phyloP scores from a whole-genome alignment of 2,113 vertebrate genomes.

The Echinops telfairi region DNA sequence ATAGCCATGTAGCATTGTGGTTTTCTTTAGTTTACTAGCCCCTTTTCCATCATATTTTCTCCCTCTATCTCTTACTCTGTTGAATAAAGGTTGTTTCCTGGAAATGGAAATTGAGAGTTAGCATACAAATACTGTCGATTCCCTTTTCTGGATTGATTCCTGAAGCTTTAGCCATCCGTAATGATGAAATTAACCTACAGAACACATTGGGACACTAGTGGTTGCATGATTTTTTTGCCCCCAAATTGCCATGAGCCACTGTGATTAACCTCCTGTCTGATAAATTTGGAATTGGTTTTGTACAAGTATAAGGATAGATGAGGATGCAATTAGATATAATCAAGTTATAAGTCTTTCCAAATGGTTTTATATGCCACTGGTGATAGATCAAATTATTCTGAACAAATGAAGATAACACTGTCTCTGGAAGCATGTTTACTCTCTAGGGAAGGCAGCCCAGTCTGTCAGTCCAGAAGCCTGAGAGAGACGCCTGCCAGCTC shows the following conservation, averaged over 20 bases:
- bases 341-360: conserved; percentile 65
- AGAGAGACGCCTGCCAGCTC: not conserved
- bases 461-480: not conserved
- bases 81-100: not conserved
- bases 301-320: conserved; percentile 26
- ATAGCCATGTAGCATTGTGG: not conserved
- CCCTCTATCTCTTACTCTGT: not conserved
- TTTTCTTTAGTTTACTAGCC: not conserved
- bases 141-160: conserved; percentile 35
- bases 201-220: conserved; percentile 53
- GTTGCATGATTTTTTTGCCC: conserved; percentile 55
- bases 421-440: not conserved
- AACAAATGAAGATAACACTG: conserved; percentile 40
- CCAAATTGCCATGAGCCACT: conserved; percentile 56
- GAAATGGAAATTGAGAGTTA: not conserved
- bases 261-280: conserved; percentile 70
- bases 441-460: not conserved
- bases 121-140: conserved; percentile 17
- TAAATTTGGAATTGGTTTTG: conserved; percentile 55
- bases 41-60: not conserved
- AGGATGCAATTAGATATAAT: conserved; percentile 49
- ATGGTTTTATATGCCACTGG: conserved; percentile 62
- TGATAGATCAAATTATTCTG: conserved; percentile 67
- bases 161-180: conserved; percentile 62
- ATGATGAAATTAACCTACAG: conserved; percentile 34